Evolutionary conservation across 37 sponge, comb jelly and placozoan genomes (phyloP), one percentile per base, ranked within the genome.

Genomic region (Halisarca cf. caerulea): DNA sequence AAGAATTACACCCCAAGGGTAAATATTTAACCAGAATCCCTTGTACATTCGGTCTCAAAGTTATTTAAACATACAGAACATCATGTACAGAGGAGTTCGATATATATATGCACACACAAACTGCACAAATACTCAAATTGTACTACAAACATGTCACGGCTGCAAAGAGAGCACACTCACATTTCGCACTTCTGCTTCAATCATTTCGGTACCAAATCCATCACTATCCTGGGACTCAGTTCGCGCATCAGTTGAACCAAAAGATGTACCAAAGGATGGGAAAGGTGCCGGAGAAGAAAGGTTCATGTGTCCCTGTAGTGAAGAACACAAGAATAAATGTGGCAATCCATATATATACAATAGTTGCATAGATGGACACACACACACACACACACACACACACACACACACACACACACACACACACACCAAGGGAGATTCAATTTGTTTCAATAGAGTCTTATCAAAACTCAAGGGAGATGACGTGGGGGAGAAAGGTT

Each of bases 391-490:
- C 45, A 62, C 64, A 23, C 23, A 83, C 78, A 72, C 21, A 47
- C 51, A 47, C 51, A 47, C 51, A 6, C 11, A 47, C 45, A 30
- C 14, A 6, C 77, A 30, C 34, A n/a, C 45, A 35, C 45, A 62
- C 73, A 5, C 40, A 84, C 80, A 77, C 20, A 91, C 91, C 87
- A 91, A 69, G 5, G 91, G 91, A 27, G 87, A 87, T 66, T 58
- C 86, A 68, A 91, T 91, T 42, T 83, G 84, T 23, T 70, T 83
- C 47, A 86, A 37, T 2, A 82, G 27, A 61, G 28, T 14, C 33
- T 42, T 58, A 7, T 25, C 34, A 44, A 53, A 32, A 11, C 39
- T 80, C 9, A 80, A 64, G 34, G 53, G 88, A 30, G 88, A 42
- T 41, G 27, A 59, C 37, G 38, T 47, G 23, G 84, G 59, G 79